A percentile compares a stretch with the other conserved stretches of the same genome.
phyloP scores from a whole-genome alignment of 1,140 invertebrate species.

The Eumaeus atala region DNA sequence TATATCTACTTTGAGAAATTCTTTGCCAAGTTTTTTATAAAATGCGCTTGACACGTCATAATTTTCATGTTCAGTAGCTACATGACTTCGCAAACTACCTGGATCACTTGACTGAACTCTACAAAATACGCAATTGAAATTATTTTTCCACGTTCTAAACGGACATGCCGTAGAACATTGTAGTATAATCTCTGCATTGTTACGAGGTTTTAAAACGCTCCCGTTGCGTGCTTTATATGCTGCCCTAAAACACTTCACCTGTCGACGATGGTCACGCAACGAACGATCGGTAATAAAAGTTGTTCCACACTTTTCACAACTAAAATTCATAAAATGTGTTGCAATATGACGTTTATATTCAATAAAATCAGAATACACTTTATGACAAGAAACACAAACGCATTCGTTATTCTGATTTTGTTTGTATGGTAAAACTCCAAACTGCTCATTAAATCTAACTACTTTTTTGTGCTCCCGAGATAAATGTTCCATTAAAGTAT shows the following conservation, averaged over 20 bases:
- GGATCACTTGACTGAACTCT: conserved; percentile 53
- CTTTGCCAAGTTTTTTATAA: conserved; percentile 60
- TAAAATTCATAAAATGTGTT: conserved; percentile 58
- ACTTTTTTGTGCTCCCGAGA: conserved; percentile 46
- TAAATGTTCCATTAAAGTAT: conserved; percentile 53
- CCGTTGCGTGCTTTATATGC: conserved; percentile 58
- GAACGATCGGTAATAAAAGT: conserved; percentile 54
- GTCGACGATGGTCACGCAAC: conserved; percentile 47
- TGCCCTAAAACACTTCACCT: conserved; percentile 56
- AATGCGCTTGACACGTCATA: conserved; percentile 55
- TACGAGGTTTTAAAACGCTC: conserved; percentile 41
- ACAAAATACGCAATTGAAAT: conserved; percentile 63
- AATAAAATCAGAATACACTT: conserved; percentile 40
- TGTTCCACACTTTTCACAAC: conserved; percentile 60
- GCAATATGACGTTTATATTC: conserved; percentile 53
- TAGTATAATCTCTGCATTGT: conserved; percentile 57
- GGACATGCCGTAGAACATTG: conserved; percentile 58
- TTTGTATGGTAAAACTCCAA: conserved; percentile 58
- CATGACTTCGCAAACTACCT: conserved; percentile 41
- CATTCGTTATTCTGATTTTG: conserved; percentile 39
- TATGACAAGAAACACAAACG: conserved; percentile 55
- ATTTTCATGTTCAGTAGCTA: conserved; percentile 46
- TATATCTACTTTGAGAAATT: conserved; percentile 59
- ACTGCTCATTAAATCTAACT: conserved; percentile 53
- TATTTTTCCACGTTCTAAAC: conserved; percentile 58